These are phyloP conservation scores for Molossus alvarezi DNA, from an alignment of 2,797 vertebrate genomes.

Conservation along the genomic window DNA sequence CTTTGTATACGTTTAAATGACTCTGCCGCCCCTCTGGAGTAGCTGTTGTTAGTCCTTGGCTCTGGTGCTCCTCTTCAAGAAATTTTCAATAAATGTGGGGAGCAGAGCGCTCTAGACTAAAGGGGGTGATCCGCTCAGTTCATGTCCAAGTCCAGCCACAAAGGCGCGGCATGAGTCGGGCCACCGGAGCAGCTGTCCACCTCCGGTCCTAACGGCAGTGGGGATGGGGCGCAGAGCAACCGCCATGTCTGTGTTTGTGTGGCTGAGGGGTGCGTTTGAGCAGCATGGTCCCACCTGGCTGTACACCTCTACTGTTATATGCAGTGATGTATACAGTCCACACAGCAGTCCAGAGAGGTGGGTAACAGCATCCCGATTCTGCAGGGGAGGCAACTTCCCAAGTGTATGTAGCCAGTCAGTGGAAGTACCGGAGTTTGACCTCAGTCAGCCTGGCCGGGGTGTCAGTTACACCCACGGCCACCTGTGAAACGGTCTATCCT, in stretches of 20 bases:
- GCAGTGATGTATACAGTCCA: too few species aligned
- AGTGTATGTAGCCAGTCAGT: neutral
- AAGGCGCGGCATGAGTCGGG: neutral
- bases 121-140: neutral
- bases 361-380: neutral
- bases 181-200: neutral
- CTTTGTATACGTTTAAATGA: neutral
- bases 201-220: neutral
- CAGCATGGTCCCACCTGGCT: neutral
- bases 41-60: neutral
- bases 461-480: too few species aligned
- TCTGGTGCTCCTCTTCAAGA: neutral
- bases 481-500: accelerated
- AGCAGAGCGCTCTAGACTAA: neutral
- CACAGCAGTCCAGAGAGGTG: too few species aligned
- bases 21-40: neutral
- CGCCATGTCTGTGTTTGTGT: neutral
- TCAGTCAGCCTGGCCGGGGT: neutral
- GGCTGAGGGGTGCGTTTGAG: neutral
- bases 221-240: accelerated
- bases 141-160: neutral
- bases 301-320: neutral
- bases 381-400: neutral
- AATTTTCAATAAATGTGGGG: too few species aligned
- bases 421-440: neutral